Evolutionary conservation across 1,140 invertebrate genomes (phyloP).

Genomic region (Chironomus striatipennis): DNA sequence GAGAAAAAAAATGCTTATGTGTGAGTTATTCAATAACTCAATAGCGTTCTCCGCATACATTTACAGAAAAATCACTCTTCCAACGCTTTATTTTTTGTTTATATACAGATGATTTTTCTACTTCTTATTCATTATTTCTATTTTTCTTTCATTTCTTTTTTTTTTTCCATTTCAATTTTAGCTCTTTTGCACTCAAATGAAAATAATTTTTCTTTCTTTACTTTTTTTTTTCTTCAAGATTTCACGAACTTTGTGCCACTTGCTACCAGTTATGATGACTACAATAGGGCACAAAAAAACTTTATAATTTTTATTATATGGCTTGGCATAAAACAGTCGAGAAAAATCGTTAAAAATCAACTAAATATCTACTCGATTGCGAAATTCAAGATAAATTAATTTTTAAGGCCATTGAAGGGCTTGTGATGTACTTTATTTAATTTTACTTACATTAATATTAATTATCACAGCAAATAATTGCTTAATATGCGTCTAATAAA

Average conservation of each 20-base stretch:
- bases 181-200: not conserved
- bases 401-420: not conserved
- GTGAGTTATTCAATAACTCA: not conserved
- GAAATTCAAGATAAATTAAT: not conserved
- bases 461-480: not conserved
- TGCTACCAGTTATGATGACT: not conserved
- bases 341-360: not conserved
- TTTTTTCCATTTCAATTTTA: not conserved
- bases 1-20: not conserved
- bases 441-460: not conserved
- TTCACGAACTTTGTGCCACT: slow-evolving; percentile 1
- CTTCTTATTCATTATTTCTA: not conserved
- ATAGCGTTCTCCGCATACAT: slow-evolving; percentile 6
- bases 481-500: slow-evolving; percentile 7
- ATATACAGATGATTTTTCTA: slow-evolving; percentile 22
- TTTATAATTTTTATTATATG: not conserved
- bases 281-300: not conserved
- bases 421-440: not conserved
- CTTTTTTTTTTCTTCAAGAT: not conserved
- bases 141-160: slow-evolving; percentile 16
- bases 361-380: not conserved
- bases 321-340: not conserved
- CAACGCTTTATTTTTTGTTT: slow-evolving; percentile 17
- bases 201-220: not conserved
- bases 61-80: not conserved